phyloP scores from a whole-genome alignment of 1,140 invertebrate genomes.

The Ectropis grisescens region DNA sequence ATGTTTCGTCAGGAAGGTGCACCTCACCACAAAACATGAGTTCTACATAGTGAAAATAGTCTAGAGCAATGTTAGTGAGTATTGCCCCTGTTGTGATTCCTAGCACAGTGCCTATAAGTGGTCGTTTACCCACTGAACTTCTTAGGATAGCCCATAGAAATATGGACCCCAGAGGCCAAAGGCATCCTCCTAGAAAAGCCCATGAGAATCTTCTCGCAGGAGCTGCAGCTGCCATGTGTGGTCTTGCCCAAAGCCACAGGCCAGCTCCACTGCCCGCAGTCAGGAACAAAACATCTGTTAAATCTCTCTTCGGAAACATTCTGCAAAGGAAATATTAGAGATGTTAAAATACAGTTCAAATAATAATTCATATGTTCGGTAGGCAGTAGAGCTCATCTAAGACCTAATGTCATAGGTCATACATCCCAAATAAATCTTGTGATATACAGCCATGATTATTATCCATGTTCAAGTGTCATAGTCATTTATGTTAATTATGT shows the following conservation, averaged over 20 bases:
- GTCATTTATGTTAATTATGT: too few species aligned
- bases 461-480: too few species aligned
- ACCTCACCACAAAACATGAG: slow-evolving; percentile 62
- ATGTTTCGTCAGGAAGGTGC: slow-evolving; percentile 51
- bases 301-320: slow-evolving; percentile 56
- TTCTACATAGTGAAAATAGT: slow-evolving; percentile 67
- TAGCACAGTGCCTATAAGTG: slow-evolving; percentile 49
- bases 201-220: slow-evolving; percentile 60
- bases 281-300: slow-evolving; percentile 60
- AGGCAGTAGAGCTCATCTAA: slow-evolving; percentile 2
- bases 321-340: slow-evolving; percentile 29
- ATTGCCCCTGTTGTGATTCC: slow-evolving; percentile 57
- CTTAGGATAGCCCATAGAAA: slow-evolving; percentile 64
- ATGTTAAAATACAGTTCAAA: not conserved
- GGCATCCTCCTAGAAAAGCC: slow-evolving; percentile 61
- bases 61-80: slow-evolving; percentile 61
- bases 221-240: slow-evolving; percentile 61
- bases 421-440: too few species aligned
- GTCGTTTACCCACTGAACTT: slow-evolving; percentile 58
- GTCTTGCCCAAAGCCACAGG: slow-evolving; percentile 62
- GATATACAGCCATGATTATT: too few species aligned
- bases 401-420: too few species aligned
- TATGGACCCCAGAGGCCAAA: slow-evolving; percentile 62
- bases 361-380: slow-evolving; percentile 1
- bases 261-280: slow-evolving; percentile 56